phyloP scores from a whole-genome alignment of 2,113 vertebrate species.

The Colinus virginianus region DNA sequence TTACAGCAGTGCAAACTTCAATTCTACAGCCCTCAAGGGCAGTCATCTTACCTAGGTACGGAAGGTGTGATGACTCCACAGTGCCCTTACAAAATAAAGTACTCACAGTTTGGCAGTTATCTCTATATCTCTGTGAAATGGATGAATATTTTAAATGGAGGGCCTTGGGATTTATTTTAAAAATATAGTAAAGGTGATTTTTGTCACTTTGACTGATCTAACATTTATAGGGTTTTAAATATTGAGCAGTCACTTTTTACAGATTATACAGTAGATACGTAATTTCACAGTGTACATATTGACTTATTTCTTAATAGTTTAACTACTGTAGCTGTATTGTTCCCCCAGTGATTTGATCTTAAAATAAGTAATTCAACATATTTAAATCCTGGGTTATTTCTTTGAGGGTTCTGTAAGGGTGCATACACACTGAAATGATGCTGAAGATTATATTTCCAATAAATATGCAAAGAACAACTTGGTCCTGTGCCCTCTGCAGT shows the following conservation, averaged over 20 bases:
- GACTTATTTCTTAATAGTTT: not conserved
- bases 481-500: not conserved
- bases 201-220: not conserved
- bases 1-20: not conserved
- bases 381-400: not conserved
- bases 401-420: not conserved
- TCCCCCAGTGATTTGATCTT: accelerated
- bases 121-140: accelerated
- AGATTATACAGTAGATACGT: not conserved
- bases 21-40: not conserved
- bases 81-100: not conserved
- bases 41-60: accelerated
- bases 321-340: not conserved
- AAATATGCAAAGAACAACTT: not conserved
- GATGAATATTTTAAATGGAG: not conserved
- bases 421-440: not conserved
- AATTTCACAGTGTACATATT: not conserved
- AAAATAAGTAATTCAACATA: not conserved
- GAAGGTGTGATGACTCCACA: not conserved
- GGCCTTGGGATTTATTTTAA: not conserved
- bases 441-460: not conserved
- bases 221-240: not conserved
- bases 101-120: not conserved
- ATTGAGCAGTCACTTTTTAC: not conserved
- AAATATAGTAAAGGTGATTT: not conserved